phyloP scores from a whole-genome alignment of 2,113 vertebrate genomes.

The Speoplatyrhinus poulsoni region DNA sequence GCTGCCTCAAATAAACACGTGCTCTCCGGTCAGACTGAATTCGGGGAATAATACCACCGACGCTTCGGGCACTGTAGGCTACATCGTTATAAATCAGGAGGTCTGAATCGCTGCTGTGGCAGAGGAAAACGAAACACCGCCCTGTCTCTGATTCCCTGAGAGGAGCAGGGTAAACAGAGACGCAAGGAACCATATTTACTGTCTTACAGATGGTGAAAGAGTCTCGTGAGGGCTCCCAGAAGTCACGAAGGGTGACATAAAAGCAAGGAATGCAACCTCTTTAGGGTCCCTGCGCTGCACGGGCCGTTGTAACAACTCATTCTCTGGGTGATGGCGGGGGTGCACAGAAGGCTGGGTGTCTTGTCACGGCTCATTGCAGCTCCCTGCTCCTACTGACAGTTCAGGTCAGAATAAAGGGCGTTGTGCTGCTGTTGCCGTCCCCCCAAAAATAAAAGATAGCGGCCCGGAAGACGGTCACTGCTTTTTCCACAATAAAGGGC shows the following conservation, averaged over 20 bases:
- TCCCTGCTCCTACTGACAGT: conserved; percentile 27
- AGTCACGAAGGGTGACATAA: conserved; percentile 27
- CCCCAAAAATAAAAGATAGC: conserved; percentile 10
- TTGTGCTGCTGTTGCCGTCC: conserved; percentile 36
- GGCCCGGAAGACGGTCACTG: conserved; percentile 36
- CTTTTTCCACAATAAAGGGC: conserved; percentile 55
- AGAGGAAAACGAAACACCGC: conserved; percentile 32
- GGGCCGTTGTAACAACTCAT: conserved; percentile 19
- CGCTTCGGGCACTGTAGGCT: conserved; percentile 14
- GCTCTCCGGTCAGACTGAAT: conserved; percentile 35
- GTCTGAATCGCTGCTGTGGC: conserved; percentile 4
- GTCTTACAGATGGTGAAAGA: conserved; percentile 40
- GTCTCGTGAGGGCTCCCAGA: conserved; percentile 11
- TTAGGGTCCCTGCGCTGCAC: conserved; percentile 36
- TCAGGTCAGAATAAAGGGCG: conserved; percentile 42
- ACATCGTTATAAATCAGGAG: conserved; percentile 60
- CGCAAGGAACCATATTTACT: conserved; percentile 64
- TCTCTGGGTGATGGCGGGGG: not conserved
- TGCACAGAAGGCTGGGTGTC: conserved; percentile 39
- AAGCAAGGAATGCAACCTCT: conserved; percentile 51
- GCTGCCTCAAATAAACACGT: conserved; percentile 67
- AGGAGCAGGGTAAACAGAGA: conserved; percentile 43
- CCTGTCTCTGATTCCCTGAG: conserved; percentile 5
- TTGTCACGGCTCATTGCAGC: conserved; percentile 41
- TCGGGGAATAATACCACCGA: conserved; percentile 40